These are phyloP conservation scores for Drosophila hamatofila DNA, from an alignment of 2,888 invertebrate species.

Conservation along the genomic window DNA sequence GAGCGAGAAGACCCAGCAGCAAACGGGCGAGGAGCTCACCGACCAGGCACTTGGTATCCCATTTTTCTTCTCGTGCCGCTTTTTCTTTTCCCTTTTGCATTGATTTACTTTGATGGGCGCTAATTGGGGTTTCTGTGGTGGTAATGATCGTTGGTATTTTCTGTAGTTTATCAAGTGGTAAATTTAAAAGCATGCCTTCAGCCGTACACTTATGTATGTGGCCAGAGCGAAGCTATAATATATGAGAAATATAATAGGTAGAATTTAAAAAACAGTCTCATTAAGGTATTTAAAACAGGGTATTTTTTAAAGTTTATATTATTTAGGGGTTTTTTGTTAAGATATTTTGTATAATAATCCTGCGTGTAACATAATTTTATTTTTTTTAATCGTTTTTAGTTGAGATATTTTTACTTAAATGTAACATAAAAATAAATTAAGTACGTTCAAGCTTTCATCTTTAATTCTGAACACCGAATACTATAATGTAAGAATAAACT, in stretches of 20 bases:
- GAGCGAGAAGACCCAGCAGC: constrained; percentile 14
- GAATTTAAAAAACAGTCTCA: background rate
- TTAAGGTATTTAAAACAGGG: background rate
- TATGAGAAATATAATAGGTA: background rate
- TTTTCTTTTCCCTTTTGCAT: constrained; percentile 48
- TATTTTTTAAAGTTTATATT: no score
- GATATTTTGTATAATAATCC: no score
- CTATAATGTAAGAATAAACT: background rate
- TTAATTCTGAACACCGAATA: background rate
- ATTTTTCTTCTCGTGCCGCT: constrained; percentile 34
- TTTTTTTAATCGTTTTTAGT: no score
- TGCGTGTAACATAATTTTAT: no score
- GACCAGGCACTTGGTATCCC: constrained; percentile 28
- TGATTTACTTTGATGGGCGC: constrained; percentile 75
- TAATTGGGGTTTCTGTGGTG: constrained; percentile 65
- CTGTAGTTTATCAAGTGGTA: constrained; percentile 66
- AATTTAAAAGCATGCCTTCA: constrained; percentile 33
- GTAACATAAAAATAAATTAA: no score
- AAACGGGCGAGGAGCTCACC: constrained; percentile 16
- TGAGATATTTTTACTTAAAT: no score
- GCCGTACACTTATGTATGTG: background rate
- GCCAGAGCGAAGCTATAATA: background rate
- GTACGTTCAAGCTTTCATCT: background rate
- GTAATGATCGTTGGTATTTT: constrained; percentile 74
- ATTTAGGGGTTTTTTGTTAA: no score